Evolutionary conservation across 2,113 vertebrate genomes (phyloP).

Genomic region (Falcunculus frontatus): DNA sequence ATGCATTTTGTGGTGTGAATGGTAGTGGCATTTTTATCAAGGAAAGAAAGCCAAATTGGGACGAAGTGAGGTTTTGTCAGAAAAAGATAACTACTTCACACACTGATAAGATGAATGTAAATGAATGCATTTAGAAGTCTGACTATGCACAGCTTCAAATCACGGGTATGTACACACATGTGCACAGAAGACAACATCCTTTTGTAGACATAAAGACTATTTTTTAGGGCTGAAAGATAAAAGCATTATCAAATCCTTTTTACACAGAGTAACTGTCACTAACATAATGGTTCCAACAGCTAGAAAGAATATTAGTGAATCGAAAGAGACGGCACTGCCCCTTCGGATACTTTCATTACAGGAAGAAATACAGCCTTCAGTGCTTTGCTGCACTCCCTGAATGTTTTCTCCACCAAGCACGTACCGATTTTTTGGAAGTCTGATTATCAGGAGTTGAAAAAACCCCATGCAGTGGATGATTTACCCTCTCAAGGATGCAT

Average conservation of each 20-base stretch:
- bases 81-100: not conserved
- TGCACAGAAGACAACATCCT: not conserved
- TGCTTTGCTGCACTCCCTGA: not conserved
- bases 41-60: not conserved
- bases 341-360: not conserved
- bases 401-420: not conserved
- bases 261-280: not conserved
- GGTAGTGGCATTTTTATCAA: not conserved
- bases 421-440: not conserved
- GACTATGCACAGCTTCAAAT: not conserved
- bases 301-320: not conserved
- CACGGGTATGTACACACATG: not conserved
- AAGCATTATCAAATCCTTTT: not conserved
- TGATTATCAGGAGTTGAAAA: slow-evolving; percentile 1
- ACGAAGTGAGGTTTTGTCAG: not conserved
- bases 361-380: not conserved
- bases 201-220: not conserved
- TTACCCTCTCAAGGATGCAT: not conserved
- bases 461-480: not conserved
- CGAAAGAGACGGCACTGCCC: not conserved
- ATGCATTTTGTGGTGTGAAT: not conserved
- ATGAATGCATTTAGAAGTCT: not conserved
- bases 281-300: not conserved
- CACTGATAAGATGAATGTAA: not conserved
- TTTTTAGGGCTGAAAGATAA: not conserved